phyloP scores from a whole-genome alignment of 2,113 vertebrate genomes.

The Thunnus thynnus region DNA sequence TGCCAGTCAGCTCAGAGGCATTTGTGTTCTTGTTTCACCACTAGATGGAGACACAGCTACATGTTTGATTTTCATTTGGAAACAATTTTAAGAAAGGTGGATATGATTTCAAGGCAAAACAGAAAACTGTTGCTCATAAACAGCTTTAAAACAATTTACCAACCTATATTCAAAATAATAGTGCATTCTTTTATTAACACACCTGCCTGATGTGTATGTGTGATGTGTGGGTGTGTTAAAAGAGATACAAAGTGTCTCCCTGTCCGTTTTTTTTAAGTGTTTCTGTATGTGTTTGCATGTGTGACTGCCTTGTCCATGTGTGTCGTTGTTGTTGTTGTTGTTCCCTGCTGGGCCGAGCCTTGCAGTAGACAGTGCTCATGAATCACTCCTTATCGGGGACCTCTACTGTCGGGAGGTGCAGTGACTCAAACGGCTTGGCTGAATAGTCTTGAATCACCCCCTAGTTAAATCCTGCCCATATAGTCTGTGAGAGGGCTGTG shows the following conservation, averaged over 20 bases:
- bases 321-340: conserved; percentile 6
- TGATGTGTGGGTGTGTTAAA: background rate
- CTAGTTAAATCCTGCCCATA: conserved; percentile 49
- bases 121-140: background rate
- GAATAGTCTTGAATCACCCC: conserved; percentile 61
- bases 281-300: conserved; percentile 22
- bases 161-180: background rate
- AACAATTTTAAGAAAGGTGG: background rate
- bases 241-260: background rate
- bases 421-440: conserved; percentile 60
- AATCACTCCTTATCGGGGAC: conserved; percentile 71
- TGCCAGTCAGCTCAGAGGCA: too few species aligned
- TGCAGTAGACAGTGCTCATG: conserved; percentile 45
- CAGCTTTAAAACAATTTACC: background rate
- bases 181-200: background rate
- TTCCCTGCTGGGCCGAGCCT: conserved; percentile 32
- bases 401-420: conserved; percentile 43
- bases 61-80: conserved; percentile 17
- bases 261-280: background rate
- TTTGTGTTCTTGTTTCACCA: conserved; percentile 39
- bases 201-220: background rate
- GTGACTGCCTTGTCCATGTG: conserved; percentile 18
- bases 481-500: conserved; percentile 32
- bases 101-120: conserved; percentile 24
- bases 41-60: conserved; percentile 75